These are phyloP conservation scores for Falco punctatus DNA, from an alignment of 2,113 vertebrate species.

Conservation along the genomic window DNA sequence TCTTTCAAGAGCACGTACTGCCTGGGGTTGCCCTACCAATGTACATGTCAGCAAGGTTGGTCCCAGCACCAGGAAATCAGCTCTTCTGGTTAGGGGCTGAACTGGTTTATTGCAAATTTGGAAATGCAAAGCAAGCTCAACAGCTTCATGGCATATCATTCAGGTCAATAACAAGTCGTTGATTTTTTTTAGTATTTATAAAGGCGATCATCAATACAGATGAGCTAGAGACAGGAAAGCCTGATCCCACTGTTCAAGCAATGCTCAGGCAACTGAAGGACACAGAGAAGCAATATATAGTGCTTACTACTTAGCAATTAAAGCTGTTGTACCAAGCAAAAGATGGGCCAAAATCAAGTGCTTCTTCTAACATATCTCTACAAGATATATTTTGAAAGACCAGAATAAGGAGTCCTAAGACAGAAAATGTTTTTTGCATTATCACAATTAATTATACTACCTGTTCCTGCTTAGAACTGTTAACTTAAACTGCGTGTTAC, in stretches of 20 bases:
- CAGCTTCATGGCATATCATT: not conserved
- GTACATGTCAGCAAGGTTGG: not conserved
- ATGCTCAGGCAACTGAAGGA: not conserved
- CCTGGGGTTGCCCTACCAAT: not conserved
- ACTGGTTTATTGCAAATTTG: not conserved
- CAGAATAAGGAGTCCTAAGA: not conserved
- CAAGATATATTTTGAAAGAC: not conserved
- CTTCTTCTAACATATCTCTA: not conserved
- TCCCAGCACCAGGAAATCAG: not conserved
- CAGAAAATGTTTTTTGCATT: not conserved
- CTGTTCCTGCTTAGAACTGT: not conserved
- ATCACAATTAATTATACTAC: not conserved
- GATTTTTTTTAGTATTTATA: not conserved
- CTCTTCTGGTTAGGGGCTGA: not conserved
- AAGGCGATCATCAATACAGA: not conserved
- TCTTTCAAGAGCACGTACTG: not conserved
- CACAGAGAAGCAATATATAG: not conserved
- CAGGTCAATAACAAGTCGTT: not conserved
- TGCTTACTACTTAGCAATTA: not conserved
- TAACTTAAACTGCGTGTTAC: not conserved
- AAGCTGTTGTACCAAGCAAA: not conserved
- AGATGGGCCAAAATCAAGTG: not conserved
- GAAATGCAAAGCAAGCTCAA: not conserved
- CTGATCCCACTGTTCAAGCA: not conserved
- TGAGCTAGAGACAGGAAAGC: not conserved